Evolutionary conservation across 2,113 vertebrate genomes (phyloP), one percentile per base, ranked within the genome.

Genomic region (Mormyrus lacerda): DNA sequence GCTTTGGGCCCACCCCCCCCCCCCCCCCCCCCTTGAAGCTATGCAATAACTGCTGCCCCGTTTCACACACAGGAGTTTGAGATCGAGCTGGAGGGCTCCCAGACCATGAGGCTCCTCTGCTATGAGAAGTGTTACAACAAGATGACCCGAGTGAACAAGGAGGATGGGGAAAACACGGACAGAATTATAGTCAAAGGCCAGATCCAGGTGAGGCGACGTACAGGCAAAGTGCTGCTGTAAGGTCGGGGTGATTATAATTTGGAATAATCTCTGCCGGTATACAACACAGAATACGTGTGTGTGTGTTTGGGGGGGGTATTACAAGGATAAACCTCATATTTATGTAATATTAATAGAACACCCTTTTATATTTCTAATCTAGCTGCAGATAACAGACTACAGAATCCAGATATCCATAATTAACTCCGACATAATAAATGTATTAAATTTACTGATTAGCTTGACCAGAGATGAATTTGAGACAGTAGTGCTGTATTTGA

Each of bases 41-140:
- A 0, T 82, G 21, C 21, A 27, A 27, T 73, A 47, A 88, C 19
- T 24, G 31, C 39, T 35, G 55, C 13, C 35, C 88, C 39, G 5
- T 86, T 83, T 13, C 9, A 45, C 35, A 1, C 89, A n/a, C 79
- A 99, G 98, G 98, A 99, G 94, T 99, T 99, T 91, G 98, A 99
- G 94, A 99, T 99, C 0, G 98, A 99, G 92, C 95, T 99, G 91
- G 98, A 99, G 92, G 98, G 98, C 88, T 99, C 98, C 0, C 98
- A 99, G 85, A 98, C 97, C 0, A 89, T 99, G 91, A 93, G 98
- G 92, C 95, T 99, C 89, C 94, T 99, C 89, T 99, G 98, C 93
- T 99, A 98, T 1, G 97, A 98, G 82, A 99, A 99, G 91, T 97
- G 96, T 92, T 97, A 96, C 95, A 96, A 94, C 94, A 98, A 96